Percentiles rank a stretch among this genome's conserved stretches.
These are phyloP conservation scores for Prolemur simus DNA, from an alignment of 2,113 vertebrate genomes.

Conservation along the genomic window DNA sequence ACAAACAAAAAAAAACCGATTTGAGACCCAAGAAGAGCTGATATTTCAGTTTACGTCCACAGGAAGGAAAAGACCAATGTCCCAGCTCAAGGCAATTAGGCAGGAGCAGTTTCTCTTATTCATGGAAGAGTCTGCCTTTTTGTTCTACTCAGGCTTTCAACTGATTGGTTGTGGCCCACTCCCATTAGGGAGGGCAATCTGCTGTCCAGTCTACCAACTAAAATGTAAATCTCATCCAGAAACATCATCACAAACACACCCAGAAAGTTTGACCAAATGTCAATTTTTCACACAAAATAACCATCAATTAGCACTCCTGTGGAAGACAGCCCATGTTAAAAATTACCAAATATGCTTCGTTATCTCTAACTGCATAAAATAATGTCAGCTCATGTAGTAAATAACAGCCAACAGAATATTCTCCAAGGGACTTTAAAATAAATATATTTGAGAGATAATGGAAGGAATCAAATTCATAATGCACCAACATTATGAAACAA, in stretches of 20 bases:
- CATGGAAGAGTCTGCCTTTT: not conserved
- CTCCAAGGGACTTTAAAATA: not conserved
- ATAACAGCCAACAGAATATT: not conserved
- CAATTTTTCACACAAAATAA: not conserved
- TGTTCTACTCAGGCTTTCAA: not conserved
- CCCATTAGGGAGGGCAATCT: not conserved
- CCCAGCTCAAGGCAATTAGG: not conserved
- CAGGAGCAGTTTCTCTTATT: not conserved
- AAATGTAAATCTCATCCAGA: not conserved
- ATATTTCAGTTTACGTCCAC: not conserved
- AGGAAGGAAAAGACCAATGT: not conserved
- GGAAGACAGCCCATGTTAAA: not conserved
- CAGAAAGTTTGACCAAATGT: not conserved
- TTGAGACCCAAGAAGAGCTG: not conserved
- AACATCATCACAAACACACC: not conserved
- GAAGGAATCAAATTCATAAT: not conserved
- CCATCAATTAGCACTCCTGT: not conserved
- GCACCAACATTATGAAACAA: not conserved
- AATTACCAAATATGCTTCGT: not conserved
- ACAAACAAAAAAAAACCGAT: not conserved
- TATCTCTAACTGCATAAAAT: not conserved
- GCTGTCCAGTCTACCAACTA: not conserved
- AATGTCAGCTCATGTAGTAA: not conserved
- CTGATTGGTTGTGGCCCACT: not conserved
- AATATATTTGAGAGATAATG: not conserved